A percentile compares a stretch with the other conserved stretches of the same genome.
Conservation (phyloP, 1,140 invertebrate genomes). For the Megathymus violae region DNA sequence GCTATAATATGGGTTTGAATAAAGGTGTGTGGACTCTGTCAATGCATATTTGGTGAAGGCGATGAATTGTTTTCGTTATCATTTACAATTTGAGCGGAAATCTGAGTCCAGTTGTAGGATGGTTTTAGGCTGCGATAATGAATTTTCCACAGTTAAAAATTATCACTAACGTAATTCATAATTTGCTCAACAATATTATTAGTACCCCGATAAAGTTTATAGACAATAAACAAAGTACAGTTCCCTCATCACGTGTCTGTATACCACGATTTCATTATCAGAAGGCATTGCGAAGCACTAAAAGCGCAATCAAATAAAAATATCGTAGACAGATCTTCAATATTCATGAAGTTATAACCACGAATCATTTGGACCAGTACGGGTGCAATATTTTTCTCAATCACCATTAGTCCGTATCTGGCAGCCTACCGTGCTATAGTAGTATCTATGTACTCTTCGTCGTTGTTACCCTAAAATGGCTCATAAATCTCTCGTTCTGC, state of each 20-base stretch:
- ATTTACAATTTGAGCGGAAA: no score
- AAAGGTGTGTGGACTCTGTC: no score
- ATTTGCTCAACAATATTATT: no score
- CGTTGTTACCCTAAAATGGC: constrained; percentile 63
- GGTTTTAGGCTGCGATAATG: no score
- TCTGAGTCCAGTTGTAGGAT: no score
- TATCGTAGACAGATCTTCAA: constrained; percentile 75
- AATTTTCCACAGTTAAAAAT: no score
- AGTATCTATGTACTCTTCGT: constrained; percentile 55
- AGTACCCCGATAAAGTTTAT: no score
- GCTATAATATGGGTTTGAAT: no score
- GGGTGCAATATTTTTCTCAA: constrained; percentile 81
- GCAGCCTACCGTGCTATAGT: constrained; percentile 67
- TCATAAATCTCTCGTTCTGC: constrained; percentile 45
- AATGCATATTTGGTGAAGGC: no score
- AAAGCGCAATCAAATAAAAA: constrained; percentile 75
- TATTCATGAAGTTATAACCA: constrained; percentile 82
- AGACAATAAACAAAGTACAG: neutral
- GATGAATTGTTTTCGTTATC: no score
- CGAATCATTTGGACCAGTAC: constrained; percentile 67
- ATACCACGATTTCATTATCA: constrained; percentile 63
- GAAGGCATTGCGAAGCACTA: constrained; percentile 49
- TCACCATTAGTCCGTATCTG: constrained; percentile 82
- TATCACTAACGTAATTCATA: no score
- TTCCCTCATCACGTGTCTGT: constrained; percentile 19